Percentiles rank a stretch among this genome's conserved stretches.
These are phyloP conservation scores for Smithornis capensis DNA, from an alignment of 2,113 vertebrate species.

Conservation along the genomic window DNA sequence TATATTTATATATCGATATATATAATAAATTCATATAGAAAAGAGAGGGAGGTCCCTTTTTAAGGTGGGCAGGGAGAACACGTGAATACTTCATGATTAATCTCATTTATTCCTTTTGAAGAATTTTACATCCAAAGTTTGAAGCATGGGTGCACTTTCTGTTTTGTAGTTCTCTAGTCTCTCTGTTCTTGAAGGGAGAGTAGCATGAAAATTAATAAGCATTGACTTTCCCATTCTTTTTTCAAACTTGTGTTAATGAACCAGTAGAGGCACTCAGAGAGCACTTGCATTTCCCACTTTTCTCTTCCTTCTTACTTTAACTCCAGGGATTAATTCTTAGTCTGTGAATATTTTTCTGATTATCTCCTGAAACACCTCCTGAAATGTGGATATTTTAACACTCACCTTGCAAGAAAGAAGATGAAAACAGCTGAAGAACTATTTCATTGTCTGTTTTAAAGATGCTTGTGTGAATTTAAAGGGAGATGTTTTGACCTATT, in stretches of 20 bases:
- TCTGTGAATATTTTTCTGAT: background rate
- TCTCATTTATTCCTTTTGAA: background rate
- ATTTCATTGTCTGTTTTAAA: background rate
- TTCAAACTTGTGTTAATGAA: background rate
- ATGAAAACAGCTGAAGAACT: background rate
- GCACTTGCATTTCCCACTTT: background rate
- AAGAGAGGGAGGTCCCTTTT: conserved; percentile 29
- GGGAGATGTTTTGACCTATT: background rate
- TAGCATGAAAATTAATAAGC: background rate
- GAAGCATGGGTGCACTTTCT: background rate
- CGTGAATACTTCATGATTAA: background rate
- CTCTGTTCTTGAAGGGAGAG: background rate
- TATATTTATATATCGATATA: background rate
- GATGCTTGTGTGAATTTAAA: background rate
- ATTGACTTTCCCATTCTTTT: background rate
- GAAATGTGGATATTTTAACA: background rate
- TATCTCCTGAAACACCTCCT: background rate
- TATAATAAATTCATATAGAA: conserved; percentile 63
- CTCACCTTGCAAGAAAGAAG: background rate
- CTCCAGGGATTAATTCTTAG: background rate
- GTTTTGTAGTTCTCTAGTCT: background rate
- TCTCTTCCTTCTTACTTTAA: background rate
- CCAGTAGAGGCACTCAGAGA: background rate
- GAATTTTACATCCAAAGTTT: background rate
- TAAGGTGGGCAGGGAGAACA: background rate